phyloP scores from a whole-genome alignment of 2,888 invertebrate genomes.

The Dusona sp. region DNA sequence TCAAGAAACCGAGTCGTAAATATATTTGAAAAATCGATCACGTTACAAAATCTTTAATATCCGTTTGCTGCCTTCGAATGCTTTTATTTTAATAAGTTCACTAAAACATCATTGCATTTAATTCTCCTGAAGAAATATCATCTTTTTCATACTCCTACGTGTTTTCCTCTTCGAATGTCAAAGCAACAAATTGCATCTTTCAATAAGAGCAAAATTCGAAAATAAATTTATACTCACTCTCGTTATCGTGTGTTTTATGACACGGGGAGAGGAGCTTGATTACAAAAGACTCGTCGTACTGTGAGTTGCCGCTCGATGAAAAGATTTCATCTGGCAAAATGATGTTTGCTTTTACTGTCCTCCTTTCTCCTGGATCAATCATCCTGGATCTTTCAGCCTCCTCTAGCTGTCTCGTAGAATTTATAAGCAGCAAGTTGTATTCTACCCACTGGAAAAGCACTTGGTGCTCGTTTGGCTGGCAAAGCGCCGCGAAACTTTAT shows the following conservation, averaged over 20 bases:
- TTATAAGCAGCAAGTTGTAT: constrained; percentile 53
- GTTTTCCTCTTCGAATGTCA: not conserved
- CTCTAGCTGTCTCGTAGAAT: constrained; percentile 28
- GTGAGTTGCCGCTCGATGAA: not conserved
- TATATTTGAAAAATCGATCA: not conserved
- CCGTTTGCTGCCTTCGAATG: not conserved
- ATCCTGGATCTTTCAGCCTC: constrained; percentile 22
- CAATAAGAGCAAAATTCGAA: no score
- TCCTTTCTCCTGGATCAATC: constrained; percentile 11
- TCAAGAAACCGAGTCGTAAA: constrained; percentile 21
- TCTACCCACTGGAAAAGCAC: constrained; percentile 21
- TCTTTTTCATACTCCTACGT: not conserved
- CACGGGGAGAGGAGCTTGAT: not conserved
- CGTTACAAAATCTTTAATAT: no score
- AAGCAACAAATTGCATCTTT: no score
- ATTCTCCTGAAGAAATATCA: not conserved
- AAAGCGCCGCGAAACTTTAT: constrained; percentile 31
- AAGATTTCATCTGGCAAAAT: constrained; percentile 32
- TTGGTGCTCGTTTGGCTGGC: constrained; percentile 21
- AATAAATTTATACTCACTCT: constrained; percentile 4
- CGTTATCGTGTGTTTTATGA: constrained; percentile 10
- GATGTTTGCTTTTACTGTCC: constrained; percentile 33
- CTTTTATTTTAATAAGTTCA: no score
- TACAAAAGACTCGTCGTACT: constrained; percentile 29
- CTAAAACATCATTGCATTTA: no score